These are phyloP conservation scores for Plutella xylostella DNA, from an alignment of 2,888 invertebrate species.

Conservation along the genomic window DNA sequence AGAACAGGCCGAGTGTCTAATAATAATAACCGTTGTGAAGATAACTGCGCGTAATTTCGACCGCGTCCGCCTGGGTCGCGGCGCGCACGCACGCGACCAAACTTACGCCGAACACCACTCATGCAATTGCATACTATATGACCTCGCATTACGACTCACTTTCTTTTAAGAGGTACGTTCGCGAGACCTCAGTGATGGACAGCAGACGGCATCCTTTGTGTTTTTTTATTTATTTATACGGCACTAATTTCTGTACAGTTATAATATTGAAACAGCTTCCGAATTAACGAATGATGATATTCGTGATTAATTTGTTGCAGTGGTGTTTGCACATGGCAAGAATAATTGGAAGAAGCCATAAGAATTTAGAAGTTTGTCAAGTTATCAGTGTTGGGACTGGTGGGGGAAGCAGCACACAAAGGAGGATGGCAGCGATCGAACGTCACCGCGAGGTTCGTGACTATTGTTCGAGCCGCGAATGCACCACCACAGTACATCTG, in stretches of 20 bases:
- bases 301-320: background rate
- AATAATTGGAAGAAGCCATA: background rate
- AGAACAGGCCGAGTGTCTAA: too few relatives aligned
- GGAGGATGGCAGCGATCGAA: constrained; percentile 52
- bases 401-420: constrained; percentile 35
- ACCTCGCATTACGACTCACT: background rate
- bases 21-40: constrained; percentile 40
- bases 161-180: background rate
- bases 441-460: constrained; percentile 44
- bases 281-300: constrained; percentile 22
- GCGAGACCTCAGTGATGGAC: constrained; percentile 11
- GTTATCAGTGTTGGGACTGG: too few relatives aligned
- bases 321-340: too few relatives aligned
- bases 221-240: constrained; percentile 18
- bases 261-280: constrained; percentile 53
- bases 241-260: constrained; percentile 45
- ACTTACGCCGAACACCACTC: background rate
- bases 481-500: constrained; percentile 60
- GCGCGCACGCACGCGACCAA: constrained; percentile 55
- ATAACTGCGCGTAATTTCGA: constrained; percentile 59
- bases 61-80: constrained; percentile 51
- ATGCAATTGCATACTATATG: background rate
- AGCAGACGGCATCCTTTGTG: constrained; percentile 33
- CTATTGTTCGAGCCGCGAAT: constrained; percentile 55
- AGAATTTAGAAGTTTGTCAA: too few relatives aligned